Conservation (phyloP, 2,888 invertebrate species). For the Galerucella calmariensis region DNA sequence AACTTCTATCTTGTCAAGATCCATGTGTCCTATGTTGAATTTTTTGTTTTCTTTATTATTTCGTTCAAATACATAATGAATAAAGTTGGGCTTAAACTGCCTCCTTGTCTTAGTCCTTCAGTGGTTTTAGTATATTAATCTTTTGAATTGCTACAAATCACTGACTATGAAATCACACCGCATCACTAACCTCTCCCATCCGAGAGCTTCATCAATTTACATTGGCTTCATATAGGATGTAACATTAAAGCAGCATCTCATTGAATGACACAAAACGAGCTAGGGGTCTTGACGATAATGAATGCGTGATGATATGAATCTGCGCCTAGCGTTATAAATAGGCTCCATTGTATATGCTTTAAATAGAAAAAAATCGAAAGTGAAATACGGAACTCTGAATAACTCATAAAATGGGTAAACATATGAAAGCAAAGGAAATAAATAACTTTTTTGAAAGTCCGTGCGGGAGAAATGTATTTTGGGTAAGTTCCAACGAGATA, state of each 20-base stretch:
- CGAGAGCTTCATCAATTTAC: slow-evolving; percentile 1
- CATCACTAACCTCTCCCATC: not conserved
- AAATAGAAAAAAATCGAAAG: slow-evolving; percentile 10
- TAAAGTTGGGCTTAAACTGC: too few species aligned
- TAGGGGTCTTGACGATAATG: not conserved
- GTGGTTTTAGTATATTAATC: too few species aligned
- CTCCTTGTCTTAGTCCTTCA: too few species aligned
- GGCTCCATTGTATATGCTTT: slow-evolving; percentile 6
- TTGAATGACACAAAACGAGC: slow-evolving; percentile 13
- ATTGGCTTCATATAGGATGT: not conserved
- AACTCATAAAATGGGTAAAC: slow-evolving; percentile 1
- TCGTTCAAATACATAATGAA: too few species aligned
- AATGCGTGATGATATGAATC: slow-evolving; percentile 12
- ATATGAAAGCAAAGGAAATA: not conserved
- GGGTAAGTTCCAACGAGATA: not conserved
- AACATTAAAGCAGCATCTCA: slow-evolving; percentile 4
- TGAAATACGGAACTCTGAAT: not conserved
- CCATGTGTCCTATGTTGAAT: too few species aligned
- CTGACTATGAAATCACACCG: not conserved
- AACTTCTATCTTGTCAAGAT: too few species aligned
- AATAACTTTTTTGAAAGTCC: not conserved
- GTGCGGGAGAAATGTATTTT: not conserved
- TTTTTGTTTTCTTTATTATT: too few species aligned
- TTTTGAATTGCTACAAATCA: not conserved
- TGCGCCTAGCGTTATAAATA: not conserved